Percentiles rank a stretch among this genome's conserved stretches.
Evolutionary conservation across 2,797 vertebrate genomes (phyloP).

Genomic region (Hyperoplus immaculatus): DNA sequence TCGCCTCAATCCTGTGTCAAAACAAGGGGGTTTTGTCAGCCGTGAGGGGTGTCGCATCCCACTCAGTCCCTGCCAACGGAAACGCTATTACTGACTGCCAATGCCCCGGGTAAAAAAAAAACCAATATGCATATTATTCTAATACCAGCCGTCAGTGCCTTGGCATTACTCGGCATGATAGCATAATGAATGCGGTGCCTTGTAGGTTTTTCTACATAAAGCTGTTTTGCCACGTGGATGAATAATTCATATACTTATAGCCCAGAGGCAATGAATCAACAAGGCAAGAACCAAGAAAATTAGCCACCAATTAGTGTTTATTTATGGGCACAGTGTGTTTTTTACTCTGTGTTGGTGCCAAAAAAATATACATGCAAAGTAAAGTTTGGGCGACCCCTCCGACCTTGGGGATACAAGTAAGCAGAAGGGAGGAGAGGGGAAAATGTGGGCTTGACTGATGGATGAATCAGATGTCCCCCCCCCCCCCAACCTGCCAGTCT

Average conservation of each 20-base stretch:
- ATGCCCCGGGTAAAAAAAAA: constrained; percentile 77
- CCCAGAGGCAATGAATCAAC: constrained; percentile 94
- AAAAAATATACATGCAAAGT: constrained; percentile 56
- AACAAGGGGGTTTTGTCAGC: constrained; percentile 83
- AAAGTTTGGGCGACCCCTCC: constrained; percentile 61
- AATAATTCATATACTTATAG: constrained; percentile 91
- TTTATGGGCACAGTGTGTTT: constrained; percentile 88
- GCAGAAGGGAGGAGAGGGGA: constrained; percentile 26
- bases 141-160: constrained; percentile 87
- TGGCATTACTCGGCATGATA: constrained; percentile 89
- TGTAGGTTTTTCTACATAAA: constrained; percentile 91
- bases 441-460: constrained; percentile 29
- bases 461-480: constrained; percentile 65
- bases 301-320: constrained; percentile 96
- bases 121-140: constrained; percentile 90
- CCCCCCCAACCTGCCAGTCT: constrained; percentile 8
- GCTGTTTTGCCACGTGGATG: constrained; percentile 89
- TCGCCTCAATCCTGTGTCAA: constrained; percentile 72
- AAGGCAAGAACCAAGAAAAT: constrained; percentile 95
- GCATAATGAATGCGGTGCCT: constrained; percentile 91
- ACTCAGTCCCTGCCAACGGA: constrained; percentile 82
- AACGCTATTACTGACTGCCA: constrained; percentile 82
- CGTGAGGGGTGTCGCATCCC: constrained; percentile 76
- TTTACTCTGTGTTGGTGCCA: constrained; percentile 61
- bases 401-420: constrained; percentile 73